Percentiles rank a stretch among this genome's conserved stretches.
Conservation (phyloP, 2,888 invertebrate species). For the Sinhomidia bicolor region DNA sequence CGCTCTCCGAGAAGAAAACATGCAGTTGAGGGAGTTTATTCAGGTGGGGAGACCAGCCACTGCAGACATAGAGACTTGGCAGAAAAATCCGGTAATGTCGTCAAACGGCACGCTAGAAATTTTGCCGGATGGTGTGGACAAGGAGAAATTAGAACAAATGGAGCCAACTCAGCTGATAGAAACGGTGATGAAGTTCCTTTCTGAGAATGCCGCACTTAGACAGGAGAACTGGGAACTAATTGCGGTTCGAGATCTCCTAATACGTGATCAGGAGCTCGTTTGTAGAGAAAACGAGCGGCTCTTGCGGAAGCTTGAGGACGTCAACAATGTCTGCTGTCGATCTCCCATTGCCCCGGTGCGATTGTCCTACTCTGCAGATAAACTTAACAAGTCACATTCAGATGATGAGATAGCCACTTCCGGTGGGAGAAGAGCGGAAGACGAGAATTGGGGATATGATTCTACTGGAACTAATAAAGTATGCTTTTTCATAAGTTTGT, state of each 20-base stretch:
- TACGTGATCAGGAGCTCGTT: constrained; percentile 94
- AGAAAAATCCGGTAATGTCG: constrained; percentile 39
- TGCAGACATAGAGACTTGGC: constrained; percentile 74
- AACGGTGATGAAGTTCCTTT: constrained; percentile 91
- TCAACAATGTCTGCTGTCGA: constrained; percentile 91
- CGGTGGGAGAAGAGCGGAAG: constrained; percentile 66
- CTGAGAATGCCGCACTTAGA: constrained; percentile 84
- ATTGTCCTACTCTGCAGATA: constrained; percentile 87
- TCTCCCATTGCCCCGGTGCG: constrained; percentile 91
- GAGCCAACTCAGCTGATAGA: constrained; percentile 91
- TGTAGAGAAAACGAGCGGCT: constrained; percentile 95
- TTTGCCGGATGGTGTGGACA: constrained; percentile 83
- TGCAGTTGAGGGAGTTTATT: constrained; percentile 88
- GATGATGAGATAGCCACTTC: constrained; percentile 77
- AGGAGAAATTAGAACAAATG: constrained; percentile 88
- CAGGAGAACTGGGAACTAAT: constrained; percentile 94
- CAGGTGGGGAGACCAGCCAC: constrained; percentile 76
- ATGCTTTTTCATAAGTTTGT: not conserved
- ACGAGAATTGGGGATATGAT: constrained; percentile 83
- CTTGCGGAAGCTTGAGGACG: constrained; percentile 92
- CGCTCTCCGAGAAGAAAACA: constrained; percentile 92
- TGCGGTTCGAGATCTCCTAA: constrained; percentile 89
- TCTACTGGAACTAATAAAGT: constrained; percentile 78
- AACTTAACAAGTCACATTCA: constrained; percentile 81
- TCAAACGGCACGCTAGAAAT: constrained; percentile 62